A percentile compares a stretch with the other conserved stretches of the same genome.
Conservation (phyloP, 1,140 invertebrate species). For the Argopecten irradians region DNA sequence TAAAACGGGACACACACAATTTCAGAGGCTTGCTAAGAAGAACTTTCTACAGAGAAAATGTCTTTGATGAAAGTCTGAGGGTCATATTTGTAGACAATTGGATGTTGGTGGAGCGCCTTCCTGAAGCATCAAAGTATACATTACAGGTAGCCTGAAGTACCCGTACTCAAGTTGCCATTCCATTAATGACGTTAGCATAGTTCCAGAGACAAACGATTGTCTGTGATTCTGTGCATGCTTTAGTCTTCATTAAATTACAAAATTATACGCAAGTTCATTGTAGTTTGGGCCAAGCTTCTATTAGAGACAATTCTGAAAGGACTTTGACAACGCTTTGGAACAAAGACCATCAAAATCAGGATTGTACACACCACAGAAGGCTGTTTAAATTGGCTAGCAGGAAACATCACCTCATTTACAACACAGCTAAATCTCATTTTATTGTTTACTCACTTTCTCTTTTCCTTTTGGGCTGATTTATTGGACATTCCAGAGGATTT, state of each 20-base stretch:
- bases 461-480: constrained; percentile 90
- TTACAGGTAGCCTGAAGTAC: neutral
- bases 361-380: neutral
- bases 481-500: constrained; percentile 75
- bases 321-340: neutral
- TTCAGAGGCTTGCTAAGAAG: neutral
- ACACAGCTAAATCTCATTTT: neutral
- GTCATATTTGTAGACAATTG: constrained; percentile 14
- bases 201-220: neutral
- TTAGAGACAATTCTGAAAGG: constrained; percentile 7
- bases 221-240: constrained; percentile 4
- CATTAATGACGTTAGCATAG: neutral
- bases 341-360: neutral
- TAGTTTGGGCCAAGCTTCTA: neutral
- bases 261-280: neutral
- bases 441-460: constrained; percentile 84
- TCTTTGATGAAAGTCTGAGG: constrained; percentile 7
- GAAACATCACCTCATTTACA: neutral
- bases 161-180: neutral
- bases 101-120: neutral
- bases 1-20: neutral
- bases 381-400: neutral
- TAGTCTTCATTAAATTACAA: constrained; percentile 18
- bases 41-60: neutral
- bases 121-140: neutral